Conservation (phyloP, 2,797 vertebrate species). For the Geotrypetes seraphini region DNA sequence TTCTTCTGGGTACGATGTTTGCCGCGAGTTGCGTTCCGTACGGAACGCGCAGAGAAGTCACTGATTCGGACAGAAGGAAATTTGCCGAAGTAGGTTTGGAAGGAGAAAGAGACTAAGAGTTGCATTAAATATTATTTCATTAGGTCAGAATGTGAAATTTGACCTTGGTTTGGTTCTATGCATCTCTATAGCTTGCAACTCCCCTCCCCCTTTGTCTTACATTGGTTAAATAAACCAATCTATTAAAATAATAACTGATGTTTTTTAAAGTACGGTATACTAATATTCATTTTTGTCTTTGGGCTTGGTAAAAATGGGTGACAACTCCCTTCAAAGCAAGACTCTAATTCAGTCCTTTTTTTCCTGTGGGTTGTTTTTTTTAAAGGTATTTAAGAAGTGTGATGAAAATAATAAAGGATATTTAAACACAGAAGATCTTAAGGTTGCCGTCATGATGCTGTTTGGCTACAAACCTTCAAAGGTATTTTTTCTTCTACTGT, state of each 20-base stretch:
- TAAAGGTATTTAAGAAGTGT: conserved; percentile 48
- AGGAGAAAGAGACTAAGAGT: too few species aligned
- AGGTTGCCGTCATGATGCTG: conserved; percentile 46
- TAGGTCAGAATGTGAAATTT: too few species aligned
- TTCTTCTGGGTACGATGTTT: conserved; percentile 3
- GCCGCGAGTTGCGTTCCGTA: background rate
- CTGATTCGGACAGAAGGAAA: conserved; percentile 13
- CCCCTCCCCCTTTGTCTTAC: background rate
- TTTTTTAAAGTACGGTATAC: background rate
- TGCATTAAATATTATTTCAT: too few species aligned
- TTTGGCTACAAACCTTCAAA: conserved; percentile 63
- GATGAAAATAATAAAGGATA: conserved; percentile 45
- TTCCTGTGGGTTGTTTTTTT: conserved; percentile 13
- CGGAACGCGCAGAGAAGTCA: background rate
- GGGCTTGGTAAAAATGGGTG: too few species aligned
- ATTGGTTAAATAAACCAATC: too few species aligned
- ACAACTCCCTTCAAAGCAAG: background rate
- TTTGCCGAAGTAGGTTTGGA: conserved; percentile 37
- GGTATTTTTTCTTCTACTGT: conserved; percentile 14
- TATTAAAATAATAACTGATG: background rate
- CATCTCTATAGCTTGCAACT: too few species aligned
- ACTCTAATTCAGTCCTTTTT: background rate
- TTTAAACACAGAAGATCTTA: conserved; percentile 54
- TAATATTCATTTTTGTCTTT: too few species aligned
- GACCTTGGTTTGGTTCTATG: background rate